phyloP scores from a whole-genome alignment of 2,888 invertebrate genomes.

The Pherbina coryleti region DNA sequence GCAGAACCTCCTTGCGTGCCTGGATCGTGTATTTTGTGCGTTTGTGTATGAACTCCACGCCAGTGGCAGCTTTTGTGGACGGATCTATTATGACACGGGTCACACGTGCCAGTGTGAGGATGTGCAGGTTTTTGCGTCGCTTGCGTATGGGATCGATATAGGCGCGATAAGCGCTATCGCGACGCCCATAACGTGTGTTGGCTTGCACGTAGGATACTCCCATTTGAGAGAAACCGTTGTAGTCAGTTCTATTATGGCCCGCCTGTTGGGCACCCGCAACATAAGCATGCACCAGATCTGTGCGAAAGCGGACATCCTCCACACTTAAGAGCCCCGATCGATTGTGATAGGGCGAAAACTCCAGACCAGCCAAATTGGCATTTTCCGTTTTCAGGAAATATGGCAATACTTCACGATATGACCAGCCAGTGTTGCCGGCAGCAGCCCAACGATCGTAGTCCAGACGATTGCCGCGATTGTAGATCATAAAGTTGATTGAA shows the following conservation, averaged over 20 bases:
- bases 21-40: conserved; percentile 69
- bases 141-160: conserved; percentile 74
- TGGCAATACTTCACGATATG: conserved; percentile 72
- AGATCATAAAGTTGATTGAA: conserved; percentile 75
- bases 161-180: conserved; percentile 76
- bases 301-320: conserved; percentile 72
- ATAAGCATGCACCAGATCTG: conserved; percentile 71
- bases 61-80: conserved; percentile 74
- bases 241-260: conserved; percentile 77
- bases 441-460: conserved; percentile 78
- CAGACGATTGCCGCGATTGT: conserved; percentile 77
- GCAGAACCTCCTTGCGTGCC: conserved; percentile 82
- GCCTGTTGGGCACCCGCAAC: conserved; percentile 74
- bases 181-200: conserved; percentile 72
- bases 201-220: conserved; percentile 77
- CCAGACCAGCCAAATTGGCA: conserved; percentile 69
- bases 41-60: conserved; percentile 75
- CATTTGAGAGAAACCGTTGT: conserved; percentile 74
- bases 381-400: conserved; percentile 74
- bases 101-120: conserved; percentile 74
- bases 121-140: conserved; percentile 74
- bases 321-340: conserved; percentile 73
- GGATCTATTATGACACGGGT: conserved; percentile 76
- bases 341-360: conserved; percentile 71
- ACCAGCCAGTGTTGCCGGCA: conserved; percentile 79